These are phyloP conservation scores for Ptychochromis oligacanthus DNA, from an alignment of 2,113 vertebrate species.

Conservation along the genomic window DNA sequence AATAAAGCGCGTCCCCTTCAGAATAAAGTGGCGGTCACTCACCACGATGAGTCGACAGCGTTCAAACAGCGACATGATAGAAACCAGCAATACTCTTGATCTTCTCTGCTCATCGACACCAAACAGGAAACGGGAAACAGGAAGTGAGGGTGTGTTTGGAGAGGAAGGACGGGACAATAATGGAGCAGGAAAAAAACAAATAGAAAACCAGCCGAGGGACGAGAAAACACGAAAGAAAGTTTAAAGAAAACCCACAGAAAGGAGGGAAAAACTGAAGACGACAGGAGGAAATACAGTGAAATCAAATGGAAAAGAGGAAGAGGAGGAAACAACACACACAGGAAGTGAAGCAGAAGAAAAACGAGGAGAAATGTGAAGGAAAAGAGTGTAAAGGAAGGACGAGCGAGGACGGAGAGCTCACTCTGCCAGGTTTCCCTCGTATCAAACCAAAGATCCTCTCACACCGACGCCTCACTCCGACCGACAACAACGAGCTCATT, in stretches of 20 bases:
- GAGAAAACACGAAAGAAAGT: neutral
- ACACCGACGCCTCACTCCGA: conserved; percentile 13
- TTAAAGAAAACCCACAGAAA: neutral
- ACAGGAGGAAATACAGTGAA: neutral
- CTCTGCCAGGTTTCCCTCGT: neutral
- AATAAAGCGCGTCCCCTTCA: neutral
- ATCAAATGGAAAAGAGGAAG: neutral
- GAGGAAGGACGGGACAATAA: conserved; percentile 14
- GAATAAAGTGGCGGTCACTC: conserved; percentile 25
- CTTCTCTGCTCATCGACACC: conserved; percentile 7
- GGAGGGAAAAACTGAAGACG: neutral
- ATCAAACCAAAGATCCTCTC: conserved; percentile 19
- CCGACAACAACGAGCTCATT: conserved; percentile 32
- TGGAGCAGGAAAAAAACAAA: neutral
- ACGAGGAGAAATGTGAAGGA: neutral
- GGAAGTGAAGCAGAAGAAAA: neutral
- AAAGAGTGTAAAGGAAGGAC: neutral
- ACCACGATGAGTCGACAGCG: conserved; percentile 63
- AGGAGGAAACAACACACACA: neutral
- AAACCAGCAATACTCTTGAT: conserved; percentile 26
- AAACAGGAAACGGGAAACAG: conserved; percentile 59
- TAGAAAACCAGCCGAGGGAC: neutral
- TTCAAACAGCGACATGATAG: conserved; percentile 56
- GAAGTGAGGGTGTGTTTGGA: conserved; percentile 35
- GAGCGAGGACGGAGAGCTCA: neutral